Evolutionary conservation across 2,888 invertebrate species (phyloP).

Genomic region (Sesamia inferens): DNA sequence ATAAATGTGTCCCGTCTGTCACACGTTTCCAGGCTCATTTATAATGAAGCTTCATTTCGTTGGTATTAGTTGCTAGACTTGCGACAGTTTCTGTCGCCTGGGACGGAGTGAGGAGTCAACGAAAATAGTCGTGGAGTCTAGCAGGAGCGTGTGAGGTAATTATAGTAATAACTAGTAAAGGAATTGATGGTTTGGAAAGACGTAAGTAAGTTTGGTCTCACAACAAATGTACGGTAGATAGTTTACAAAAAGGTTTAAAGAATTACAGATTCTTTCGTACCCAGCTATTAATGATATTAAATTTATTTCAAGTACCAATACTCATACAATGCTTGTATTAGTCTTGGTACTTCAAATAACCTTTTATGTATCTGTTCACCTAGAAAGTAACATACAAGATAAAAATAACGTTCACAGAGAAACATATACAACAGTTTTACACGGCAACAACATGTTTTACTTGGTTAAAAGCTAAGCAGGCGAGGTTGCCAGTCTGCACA

Average conservation of each 20-base stretch:
- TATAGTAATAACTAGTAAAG: not conserved
- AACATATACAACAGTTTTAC: too few species aligned
- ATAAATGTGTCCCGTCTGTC: conserved; percentile 13
- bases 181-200: not conserved
- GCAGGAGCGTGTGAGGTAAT: not conserved
- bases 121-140: not conserved
- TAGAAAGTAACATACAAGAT: too few species aligned
- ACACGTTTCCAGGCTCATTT: conserved; percentile 6
- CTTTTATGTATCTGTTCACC: too few species aligned
- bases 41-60: conserved; percentile 49
- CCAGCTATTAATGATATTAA: too few species aligned
- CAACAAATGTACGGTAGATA: not conserved
- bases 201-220: not conserved
- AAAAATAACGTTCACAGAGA: too few species aligned
- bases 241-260: not conserved
- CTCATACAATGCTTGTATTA: too few species aligned
- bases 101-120: not conserved
- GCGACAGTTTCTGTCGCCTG: not conserved
- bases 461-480: too few species aligned
- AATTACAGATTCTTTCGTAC: not conserved
- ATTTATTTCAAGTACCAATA: too few species aligned
- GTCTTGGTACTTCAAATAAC: too few species aligned
- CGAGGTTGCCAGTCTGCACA: too few species aligned
- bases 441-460: too few species aligned
- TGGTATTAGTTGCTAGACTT: conserved; percentile 37